These are phyloP conservation scores for Dreissena rostriformis DNA, from an alignment of 1,140 invertebrate genomes.

Conservation along the genomic window DNA sequence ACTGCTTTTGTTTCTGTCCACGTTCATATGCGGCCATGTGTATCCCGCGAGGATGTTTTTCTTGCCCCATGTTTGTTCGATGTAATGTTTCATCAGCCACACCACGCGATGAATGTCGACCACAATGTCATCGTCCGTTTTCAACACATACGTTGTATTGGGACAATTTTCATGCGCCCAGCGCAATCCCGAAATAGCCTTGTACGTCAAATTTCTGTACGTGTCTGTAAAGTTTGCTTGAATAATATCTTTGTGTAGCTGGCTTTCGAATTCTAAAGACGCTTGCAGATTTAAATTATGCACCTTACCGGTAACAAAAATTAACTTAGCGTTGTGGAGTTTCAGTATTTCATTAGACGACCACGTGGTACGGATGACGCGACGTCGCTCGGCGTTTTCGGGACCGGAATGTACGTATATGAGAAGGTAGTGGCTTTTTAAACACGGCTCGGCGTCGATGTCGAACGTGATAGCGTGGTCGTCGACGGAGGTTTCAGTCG, in stretches of 20 bases:
- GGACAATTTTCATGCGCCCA: slow-evolving; percentile 88
- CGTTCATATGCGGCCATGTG: slow-evolving; percentile 64
- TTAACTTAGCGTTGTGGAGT: slow-evolving; percentile 32
- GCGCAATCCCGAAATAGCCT: slow-evolving; percentile 90
- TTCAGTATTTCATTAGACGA: slow-evolving; percentile 26
- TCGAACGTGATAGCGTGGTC: slow-evolving; percentile 11
- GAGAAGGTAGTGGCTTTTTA: slow-evolving; percentile 27
- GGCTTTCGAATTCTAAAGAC: slow-evolving; percentile 75
- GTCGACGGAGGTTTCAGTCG: slow-evolving; percentile 19
- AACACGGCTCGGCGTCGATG: slow-evolving; percentile 31
- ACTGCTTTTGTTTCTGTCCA: slow-evolving; percentile 67
- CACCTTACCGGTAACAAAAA: slow-evolving; percentile 88
- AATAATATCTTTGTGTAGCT: slow-evolving; percentile 62
- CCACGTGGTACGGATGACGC: slow-evolving; percentile 54
- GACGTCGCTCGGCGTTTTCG: slow-evolving; percentile 38
- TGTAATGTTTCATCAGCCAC: slow-evolving; percentile 8
- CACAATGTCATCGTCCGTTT: slow-evolving; percentile 94
- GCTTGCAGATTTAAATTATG: slow-evolving; percentile 79
- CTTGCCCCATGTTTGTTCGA: slow-evolving; percentile 41
- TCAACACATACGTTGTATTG: slow-evolving; percentile 87
- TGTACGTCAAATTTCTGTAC: slow-evolving; percentile 68
- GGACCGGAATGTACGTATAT: slow-evolving; percentile 55
- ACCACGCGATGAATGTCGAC: slow-evolving; percentile 55
- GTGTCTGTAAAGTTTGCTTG: slow-evolving; percentile 66
- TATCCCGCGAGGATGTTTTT: slow-evolving; percentile 40